Evolutionary conservation across 2,113 vertebrate genomes (phyloP).

Genomic region (Equus przewalskii): DNA sequence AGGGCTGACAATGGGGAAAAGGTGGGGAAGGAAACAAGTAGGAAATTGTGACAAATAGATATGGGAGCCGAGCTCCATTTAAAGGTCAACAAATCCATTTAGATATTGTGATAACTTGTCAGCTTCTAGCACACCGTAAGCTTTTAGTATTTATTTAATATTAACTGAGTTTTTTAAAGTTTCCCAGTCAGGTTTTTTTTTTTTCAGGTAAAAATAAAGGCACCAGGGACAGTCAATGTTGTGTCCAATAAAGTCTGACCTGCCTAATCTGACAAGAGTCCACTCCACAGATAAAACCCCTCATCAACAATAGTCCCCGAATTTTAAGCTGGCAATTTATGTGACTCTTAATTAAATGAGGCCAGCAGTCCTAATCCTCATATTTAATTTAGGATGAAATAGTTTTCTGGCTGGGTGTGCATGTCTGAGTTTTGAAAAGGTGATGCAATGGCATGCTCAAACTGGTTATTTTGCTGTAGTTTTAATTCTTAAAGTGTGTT

Average conservation of each 20-base stretch:
- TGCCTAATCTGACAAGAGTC: not conserved
- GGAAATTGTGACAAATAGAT: slow-evolving; percentile 82
- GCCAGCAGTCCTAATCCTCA: not conserved
- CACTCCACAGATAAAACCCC: not conserved
- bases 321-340: not conserved
- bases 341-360: slow-evolving; percentile 10
- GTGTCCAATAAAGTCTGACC: slow-evolving; percentile 34
- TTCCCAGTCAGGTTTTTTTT: not conserved
- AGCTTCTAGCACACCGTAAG: slow-evolving; percentile 32
- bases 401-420: not conserved
- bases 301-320: not conserved
- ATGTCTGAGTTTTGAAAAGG: not conserved
- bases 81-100: slow-evolving; percentile 76
- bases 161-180: slow-evolving; percentile 53
- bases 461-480: not conserved
- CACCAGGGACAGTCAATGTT: not conserved
- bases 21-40: slow-evolving; percentile 83
- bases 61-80: slow-evolving; percentile 52
- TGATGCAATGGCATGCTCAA: not conserved
- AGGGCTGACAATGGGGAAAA: slow-evolving; percentile 86
- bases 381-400: slow-evolving; percentile 41
- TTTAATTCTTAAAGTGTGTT: slow-evolving; percentile 10
- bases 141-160: slow-evolving; percentile 59
- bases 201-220: slow-evolving; percentile 54
- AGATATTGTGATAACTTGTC: slow-evolving; percentile 55